Evolutionary conservation across 2,797 vertebrate species (phyloP), one percentile per base, ranked within the genome.

Genomic region (Sebastes minor): DNA sequence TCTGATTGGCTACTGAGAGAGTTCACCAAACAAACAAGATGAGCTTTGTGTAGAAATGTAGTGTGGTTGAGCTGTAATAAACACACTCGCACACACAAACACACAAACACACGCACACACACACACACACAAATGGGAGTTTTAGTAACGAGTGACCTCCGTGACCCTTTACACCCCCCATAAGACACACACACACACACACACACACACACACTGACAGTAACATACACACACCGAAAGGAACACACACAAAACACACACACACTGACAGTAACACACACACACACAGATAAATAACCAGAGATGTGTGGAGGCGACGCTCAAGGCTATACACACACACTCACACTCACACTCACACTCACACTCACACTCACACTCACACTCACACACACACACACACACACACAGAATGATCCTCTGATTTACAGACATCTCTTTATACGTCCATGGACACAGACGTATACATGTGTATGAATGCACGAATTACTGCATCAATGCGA

Each of bases 1-100:
- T 74, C 63, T 80, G 77, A 91, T 86, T 90, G 89, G 88, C 73
- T 70, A 52, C 61, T 49, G 55, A 35, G 16, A 49, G 35, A 59
- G 59, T 18, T 14, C 35, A 53, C 20, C n/a, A 38, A 33, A 62
- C 30, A 14, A 27, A 81, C 64, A 67, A 57, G 35, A 78, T 2
- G 10, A 38, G 33, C 63, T 76, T 71, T 90, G 78, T 85, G 28
- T 42, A 14, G 14, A 38, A 6, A 42, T 42, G 38, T 42, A 16
- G 14, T 42, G 14, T 42, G 13, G 38, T 42, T 42, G 38, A 42
- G 38, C 6, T 42, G 14, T 42, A 42, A 42, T 42, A 42, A 42
- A 16, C 18, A 25, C 22, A 67, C 25, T 42, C 5, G 27, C 32
- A 42, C 68, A 76, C 55, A 73, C 23, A 27, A 6, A 56, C 55